Evolutionary conservation across 2,888 invertebrate species (phyloP), one percentile per base, ranked within the genome.

Genomic region (Drosophila anomalata): DNA sequence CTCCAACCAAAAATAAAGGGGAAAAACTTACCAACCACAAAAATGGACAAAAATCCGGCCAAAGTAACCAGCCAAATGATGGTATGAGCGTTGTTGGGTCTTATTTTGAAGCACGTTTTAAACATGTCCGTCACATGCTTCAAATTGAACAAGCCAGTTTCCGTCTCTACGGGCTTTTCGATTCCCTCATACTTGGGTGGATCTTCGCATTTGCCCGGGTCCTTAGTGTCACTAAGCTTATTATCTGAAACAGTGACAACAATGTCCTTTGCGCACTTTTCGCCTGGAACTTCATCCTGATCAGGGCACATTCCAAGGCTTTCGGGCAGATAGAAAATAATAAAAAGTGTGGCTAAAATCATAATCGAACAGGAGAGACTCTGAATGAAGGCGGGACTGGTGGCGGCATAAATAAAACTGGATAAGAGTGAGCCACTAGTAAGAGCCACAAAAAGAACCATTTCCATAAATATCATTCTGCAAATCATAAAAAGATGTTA

Each of bases 401-500:
- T 90, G 7, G 87, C 88, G 11, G 92, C 91, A 52, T 94, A 93
- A 0, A 95, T 80, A 69, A 93, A 93, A 11, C 95, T 93, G 72
- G 95, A 95, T 0, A 91, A 73, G 9, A 95, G 78, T 0, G 93
- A 92, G 5, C 96, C 96, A 24, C 93, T 76, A 51, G 95, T 92
- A 46, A 94, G 90, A 1, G 95, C 96, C 1, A 93, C 84, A 26
- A 93, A 93, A 24, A 95, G 90, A 0, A 93, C 87, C 0, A 93
- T 93, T 86, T 95, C 94, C 68, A 95, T 83, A 48, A 94, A 87
- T 8, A 94, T 94, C 93, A 95, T 94, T 90, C 95, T 95, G 26
- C 0, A 41, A 36, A 29, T 9, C 8, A n/a, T 12, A 6, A 51
- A 20, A 56, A 33, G 5, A 12, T n/a, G 11, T 11, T 33, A n/a